Evolutionary conservation across 1,140 invertebrate genomes (phyloP).

Genomic region (Parasteatoda tepidariorum): DNA sequence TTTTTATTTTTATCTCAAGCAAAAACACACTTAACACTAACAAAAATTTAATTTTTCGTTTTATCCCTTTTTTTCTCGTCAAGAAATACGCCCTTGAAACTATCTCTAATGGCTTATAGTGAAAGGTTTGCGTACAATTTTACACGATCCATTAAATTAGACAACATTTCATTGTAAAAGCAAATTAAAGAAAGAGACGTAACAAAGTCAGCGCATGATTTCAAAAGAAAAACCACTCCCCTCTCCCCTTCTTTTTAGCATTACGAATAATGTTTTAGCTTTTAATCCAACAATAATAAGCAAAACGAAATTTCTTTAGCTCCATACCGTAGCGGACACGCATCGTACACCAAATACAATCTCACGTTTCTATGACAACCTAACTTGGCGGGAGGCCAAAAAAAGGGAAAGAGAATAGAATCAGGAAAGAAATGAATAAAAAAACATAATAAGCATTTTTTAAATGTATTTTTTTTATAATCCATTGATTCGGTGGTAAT

Average conservation of each 20-base stretch:
- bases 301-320: slow-evolving; percentile 25
- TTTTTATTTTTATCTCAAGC: too few species aligned
- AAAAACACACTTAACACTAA: too few species aligned
- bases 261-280: background rate
- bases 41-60: too few species aligned
- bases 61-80: too few species aligned
- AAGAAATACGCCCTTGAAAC: too few species aligned
- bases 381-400: slow-evolving; percentile 49
- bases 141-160: background rate
- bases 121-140: too few species aligned
- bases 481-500: too few species aligned
- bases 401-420: slow-evolving; percentile 7
- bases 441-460: too few species aligned
- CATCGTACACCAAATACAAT: slow-evolving; percentile 48
- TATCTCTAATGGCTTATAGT: too few species aligned
- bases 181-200: background rate
- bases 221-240: background rate
- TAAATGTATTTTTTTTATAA: too few species aligned
- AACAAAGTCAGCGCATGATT: background rate
- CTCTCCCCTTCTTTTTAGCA: background rate
- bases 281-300: background rate
- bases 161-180: background rate
- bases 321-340: slow-evolving; percentile 24
- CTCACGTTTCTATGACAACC: slow-evolving; percentile 20
- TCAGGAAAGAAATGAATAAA: slow-evolving; percentile 8